These are phyloP conservation scores for Tetragonula clypearis DNA, from an alignment of 1,140 invertebrate species.

Conservation along the genomic window DNA sequence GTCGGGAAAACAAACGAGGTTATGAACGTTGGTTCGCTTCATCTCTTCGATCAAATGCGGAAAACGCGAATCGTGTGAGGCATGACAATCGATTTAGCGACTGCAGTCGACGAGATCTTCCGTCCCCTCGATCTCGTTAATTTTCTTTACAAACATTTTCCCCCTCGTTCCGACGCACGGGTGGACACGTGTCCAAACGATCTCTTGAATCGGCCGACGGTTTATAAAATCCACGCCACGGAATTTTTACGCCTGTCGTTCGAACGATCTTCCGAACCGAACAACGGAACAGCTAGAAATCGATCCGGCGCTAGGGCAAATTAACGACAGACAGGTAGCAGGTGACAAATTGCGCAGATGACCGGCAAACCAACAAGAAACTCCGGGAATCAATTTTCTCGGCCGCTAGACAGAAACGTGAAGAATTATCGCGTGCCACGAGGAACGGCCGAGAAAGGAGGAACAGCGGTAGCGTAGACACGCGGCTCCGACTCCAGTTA, in stretches of 20 bases:
- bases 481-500: neutral
- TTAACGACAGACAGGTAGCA: conserved; percentile 23
- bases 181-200: neutral
- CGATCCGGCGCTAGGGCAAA: neutral
- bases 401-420: conserved; percentile 9
- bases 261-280: conserved; percentile 5
- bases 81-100: neutral
- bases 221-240: neutral
- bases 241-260: neutral
- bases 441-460: conserved; percentile 4
- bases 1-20: conserved; percentile 20
- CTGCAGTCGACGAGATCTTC: neutral
- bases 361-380: conserved; percentile 26
- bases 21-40: neutral
- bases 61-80: neutral
- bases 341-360: conserved; percentile 39
- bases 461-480: conserved; percentile 13
- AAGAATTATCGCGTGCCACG: conserved; percentile 55
- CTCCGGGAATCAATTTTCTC: conserved; percentile 52
- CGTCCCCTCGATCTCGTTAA: neutral
- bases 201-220: neutral
- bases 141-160: neutral
- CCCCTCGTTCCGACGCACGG: neutral
- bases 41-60: neutral
- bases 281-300: neutral